Conservation (phyloP, 53 echinoderm and acorn worm species). For the Luidia sarsii region DNA sequence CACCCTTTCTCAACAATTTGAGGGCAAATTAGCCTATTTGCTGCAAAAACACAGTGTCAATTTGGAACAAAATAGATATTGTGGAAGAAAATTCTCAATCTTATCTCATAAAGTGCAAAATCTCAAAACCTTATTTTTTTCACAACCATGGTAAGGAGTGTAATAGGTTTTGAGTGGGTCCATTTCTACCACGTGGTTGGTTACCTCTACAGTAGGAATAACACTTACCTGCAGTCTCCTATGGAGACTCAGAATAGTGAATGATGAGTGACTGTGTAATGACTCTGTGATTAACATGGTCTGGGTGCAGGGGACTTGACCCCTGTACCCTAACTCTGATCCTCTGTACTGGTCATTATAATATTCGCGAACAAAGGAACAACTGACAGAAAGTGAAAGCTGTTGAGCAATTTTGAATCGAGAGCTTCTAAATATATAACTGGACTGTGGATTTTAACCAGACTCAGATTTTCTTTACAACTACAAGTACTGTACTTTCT, state of each 20-base stretch:
- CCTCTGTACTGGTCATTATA: background rate
- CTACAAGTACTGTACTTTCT: no score
- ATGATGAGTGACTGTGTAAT: constrained; percentile 31
- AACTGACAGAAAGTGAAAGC: background rate
- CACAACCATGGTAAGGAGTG: background rate
- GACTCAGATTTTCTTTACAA: no score
- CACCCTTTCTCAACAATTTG: background rate
- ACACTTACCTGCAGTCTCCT: constrained; percentile 34
- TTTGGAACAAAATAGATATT: no score
- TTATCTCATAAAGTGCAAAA: no score
- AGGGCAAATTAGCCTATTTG: background rate
- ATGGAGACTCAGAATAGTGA: constrained; percentile 27
- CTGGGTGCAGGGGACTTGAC: background rate
- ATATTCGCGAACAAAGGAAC: background rate
- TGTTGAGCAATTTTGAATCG: background rate
- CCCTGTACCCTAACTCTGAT: constrained; percentile 20
- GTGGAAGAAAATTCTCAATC: no score
- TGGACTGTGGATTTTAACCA: no score
- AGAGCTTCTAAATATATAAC: no score
- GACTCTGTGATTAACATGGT: constrained; percentile 8
- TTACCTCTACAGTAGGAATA: constrained; percentile 36
- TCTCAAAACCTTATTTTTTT: no score
- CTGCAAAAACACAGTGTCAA: background rate
- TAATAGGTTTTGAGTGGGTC: background rate
- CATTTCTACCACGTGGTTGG: background rate